phyloP scores from a whole-genome alignment of 30 jellyfish, hydroid and myxozoan genomes.

The Turritopsis rubra region DNA sequence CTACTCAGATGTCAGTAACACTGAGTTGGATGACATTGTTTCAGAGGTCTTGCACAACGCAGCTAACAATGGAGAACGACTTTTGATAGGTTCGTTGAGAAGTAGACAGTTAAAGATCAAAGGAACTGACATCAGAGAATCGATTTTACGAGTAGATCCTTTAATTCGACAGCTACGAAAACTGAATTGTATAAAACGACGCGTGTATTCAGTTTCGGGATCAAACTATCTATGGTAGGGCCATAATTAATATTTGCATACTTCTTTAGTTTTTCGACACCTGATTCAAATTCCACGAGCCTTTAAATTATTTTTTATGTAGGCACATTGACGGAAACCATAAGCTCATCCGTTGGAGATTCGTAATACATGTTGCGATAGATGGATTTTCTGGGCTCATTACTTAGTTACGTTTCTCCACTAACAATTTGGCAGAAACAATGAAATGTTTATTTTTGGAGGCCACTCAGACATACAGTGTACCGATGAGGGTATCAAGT shows the following conservation, averaged over 20 bases:
- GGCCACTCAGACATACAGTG: neutral
- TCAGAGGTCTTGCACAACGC: neutral
- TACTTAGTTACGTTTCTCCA: neutral
- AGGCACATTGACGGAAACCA: neutral
- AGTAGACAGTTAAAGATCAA: neutral
- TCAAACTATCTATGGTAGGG: neutral
- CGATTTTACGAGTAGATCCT: neutral
- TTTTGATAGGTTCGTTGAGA: neutral
- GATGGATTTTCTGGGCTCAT: neutral
- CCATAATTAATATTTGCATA: too few relatives aligned
- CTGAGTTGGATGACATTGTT: neutral
- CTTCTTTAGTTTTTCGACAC: too few relatives aligned
- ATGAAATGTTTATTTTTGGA: neutral
- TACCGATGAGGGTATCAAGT: neutral
- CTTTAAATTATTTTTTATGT: too few relatives aligned
- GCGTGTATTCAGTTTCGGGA: neutral
- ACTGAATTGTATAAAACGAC: neutral
- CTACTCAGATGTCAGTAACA: too few relatives aligned
- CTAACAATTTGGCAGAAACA: neutral
- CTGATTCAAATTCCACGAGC: too few relatives aligned
- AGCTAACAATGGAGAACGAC: neutral
- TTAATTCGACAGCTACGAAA: neutral
- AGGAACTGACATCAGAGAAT: neutral
- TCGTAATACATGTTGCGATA: neutral
- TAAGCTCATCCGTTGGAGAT: neutral